Evolutionary conservation across 2,888 invertebrate species (phyloP).

Genomic region (Bellardia pandia): DNA sequence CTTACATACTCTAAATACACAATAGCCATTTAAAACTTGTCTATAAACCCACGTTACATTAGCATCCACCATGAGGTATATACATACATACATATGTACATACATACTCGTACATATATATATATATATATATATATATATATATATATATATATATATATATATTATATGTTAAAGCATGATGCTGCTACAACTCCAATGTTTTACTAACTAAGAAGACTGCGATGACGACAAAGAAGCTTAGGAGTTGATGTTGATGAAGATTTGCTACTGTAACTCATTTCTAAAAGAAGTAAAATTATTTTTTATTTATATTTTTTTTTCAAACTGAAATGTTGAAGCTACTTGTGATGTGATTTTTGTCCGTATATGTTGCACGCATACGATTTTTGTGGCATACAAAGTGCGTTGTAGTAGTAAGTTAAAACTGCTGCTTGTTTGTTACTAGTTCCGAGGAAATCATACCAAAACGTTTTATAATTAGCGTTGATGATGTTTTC

Average conservation of each 20-base stretch:
- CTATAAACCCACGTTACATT: conserved; percentile 67
- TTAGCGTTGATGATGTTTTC: conserved; percentile 73
- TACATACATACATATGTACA: too few species aligned
- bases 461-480: conserved; percentile 73
- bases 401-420: conserved; percentile 56
- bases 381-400: conserved; percentile 55
- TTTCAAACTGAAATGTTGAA: conserved; percentile 31
- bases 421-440: conserved; percentile 3
- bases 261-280: conserved; percentile 66
- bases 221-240: background rate
- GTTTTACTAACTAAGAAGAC: conserved; percentile 3
- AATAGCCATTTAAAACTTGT: conserved; percentile 58
- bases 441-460: conserved; percentile 71
- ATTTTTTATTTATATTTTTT: conserved; percentile 43
- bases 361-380: conserved; percentile 52
- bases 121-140: too few species aligned
- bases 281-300: conserved; percentile 62
- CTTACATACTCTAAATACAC: background rate
- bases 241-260: conserved; percentile 42
- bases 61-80: conserved; percentile 35
- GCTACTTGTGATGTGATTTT: conserved; percentile 34
- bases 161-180: conserved; percentile 10
- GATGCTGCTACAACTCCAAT: conserved; percentile 19
- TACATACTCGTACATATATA: too few species aligned
- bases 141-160: too few species aligned